Evolutionary conservation across 2,113 vertebrate genomes (phyloP).

Genomic region (Apodemus speciosus): DNA sequence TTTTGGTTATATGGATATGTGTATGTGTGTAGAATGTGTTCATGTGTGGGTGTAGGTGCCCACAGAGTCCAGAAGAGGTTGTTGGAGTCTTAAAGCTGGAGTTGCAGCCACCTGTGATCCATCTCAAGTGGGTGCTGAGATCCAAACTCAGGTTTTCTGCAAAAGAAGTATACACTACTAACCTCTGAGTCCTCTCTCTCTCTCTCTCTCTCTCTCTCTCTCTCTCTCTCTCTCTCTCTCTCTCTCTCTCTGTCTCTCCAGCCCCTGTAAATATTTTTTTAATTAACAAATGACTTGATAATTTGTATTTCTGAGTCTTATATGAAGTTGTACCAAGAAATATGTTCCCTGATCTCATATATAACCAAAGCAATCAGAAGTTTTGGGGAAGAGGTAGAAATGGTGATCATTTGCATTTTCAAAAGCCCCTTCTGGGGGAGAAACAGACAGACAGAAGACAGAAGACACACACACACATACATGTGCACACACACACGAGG

Average conservation of each 20-base stretch:
- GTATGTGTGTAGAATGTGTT: background rate
- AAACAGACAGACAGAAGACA: background rate
- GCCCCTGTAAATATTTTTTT: slow-evolving; percentile 28
- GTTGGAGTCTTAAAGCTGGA: no score
- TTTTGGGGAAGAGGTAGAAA: background rate
- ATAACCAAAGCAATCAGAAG: background rate
- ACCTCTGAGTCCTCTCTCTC: background rate
- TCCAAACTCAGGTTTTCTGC: background rate
- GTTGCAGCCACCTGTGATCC: background rate
- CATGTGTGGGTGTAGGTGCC: background rate
- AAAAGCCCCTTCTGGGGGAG: background rate
- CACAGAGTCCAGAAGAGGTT: background rate
- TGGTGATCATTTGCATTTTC: background rate
- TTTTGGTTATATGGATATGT: background rate
- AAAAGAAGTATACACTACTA: background rate
- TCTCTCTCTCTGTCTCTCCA: background rate
- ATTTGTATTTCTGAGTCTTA: background rate
- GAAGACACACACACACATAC: background rate
- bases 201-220: background rate
- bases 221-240: background rate
- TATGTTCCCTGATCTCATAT: background rate
- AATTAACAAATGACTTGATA: slow-evolving; percentile 18
- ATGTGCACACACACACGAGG: background rate
- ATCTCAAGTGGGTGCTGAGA: background rate
- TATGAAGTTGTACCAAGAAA: background rate